Conservation (phyloP, 2,113 vertebrate genomes). For the Daubentonia madagascariensis region DNA sequence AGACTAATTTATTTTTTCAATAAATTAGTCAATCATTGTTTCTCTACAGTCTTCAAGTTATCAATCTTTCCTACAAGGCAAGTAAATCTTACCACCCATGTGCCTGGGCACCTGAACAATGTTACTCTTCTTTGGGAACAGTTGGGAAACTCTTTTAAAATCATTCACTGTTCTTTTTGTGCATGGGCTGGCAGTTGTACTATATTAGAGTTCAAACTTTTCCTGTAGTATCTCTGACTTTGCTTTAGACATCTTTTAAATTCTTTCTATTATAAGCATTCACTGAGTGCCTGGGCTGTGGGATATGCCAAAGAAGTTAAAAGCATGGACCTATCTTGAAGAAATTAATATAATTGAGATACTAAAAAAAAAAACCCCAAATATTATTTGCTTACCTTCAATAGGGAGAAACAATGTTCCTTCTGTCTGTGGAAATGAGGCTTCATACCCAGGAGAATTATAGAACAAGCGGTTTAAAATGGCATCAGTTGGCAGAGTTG, state of each 20-base stretch:
- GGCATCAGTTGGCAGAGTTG: slow-evolving; percentile 82
- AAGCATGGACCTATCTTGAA: background rate
- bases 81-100: background rate
- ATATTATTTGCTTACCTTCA: slow-evolving; percentile 75
- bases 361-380: background rate
- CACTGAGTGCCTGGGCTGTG: background rate
- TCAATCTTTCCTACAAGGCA: background rate
- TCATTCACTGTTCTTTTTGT: background rate
- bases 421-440: slow-evolving; percentile 84
- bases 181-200: background rate
- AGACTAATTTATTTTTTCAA: background rate
- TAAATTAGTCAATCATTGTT: background rate
- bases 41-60: background rate
- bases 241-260: background rate
- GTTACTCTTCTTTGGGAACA: background rate
- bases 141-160: background rate
- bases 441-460: slow-evolving; percentile 79
- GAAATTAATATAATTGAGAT: background rate
- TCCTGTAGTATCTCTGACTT: background rate
- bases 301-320: background rate
- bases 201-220: background rate
- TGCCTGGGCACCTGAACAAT: background rate
- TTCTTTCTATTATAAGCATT: background rate
- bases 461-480: slow-evolving; percentile 87
- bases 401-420: slow-evolving; percentile 83